A percentile compares a stretch with the other conserved stretches of the same genome.
These are phyloP conservation scores for Gadopsis marmoratus DNA, from an alignment of 2,797 vertebrate genomes.

Conservation along the genomic window DNA sequence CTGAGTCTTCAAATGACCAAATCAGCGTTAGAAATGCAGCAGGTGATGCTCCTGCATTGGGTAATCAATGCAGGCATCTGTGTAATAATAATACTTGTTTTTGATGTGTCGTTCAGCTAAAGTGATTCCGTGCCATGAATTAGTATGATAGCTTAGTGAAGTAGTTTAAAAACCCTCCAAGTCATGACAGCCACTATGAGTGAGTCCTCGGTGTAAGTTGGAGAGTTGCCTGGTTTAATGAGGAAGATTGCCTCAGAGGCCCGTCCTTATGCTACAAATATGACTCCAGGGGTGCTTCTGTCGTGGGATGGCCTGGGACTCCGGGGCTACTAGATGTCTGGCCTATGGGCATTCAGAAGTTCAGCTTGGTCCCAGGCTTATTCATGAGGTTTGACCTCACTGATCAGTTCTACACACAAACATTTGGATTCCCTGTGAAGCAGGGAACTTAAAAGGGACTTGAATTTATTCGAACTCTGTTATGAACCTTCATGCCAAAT, in stretches of 20 bases:
- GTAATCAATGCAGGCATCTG: slow-evolving; percentile 9
- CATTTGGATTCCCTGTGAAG: slow-evolving; percentile 14
- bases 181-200: slow-evolving; percentile 58
- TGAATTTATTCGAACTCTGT: slow-evolving; percentile 1
- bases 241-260: slow-evolving; percentile 39
- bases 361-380: slow-evolving; percentile 7
- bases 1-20: background rate
- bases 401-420: slow-evolving; percentile 3
- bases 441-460: background rate
- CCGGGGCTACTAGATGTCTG: slow-evolving; percentile 34
- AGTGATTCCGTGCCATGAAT: slow-evolving; percentile 22
- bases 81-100: slow-evolving; percentile 28
- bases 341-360: slow-evolving; percentile 25
- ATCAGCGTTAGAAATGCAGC: slow-evolving; percentile 20
- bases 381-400: slow-evolving; percentile 14
- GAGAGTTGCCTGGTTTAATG: slow-evolving; percentile 59
- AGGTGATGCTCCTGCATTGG: background rate
- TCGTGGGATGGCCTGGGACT: slow-evolving; percentile 35
- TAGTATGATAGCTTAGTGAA: background rate
- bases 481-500: background rate
- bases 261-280: slow-evolving; percentile 46
- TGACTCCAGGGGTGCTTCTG: slow-evolving; percentile 24
- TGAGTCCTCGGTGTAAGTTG: slow-evolving; percentile 78
- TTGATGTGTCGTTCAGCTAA: slow-evolving; percentile 9
- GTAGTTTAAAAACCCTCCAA: slow-evolving; percentile 71